phyloP scores from a whole-genome alignment of 2,797 vertebrate genomes.

The Oreochromis grahami region DNA sequence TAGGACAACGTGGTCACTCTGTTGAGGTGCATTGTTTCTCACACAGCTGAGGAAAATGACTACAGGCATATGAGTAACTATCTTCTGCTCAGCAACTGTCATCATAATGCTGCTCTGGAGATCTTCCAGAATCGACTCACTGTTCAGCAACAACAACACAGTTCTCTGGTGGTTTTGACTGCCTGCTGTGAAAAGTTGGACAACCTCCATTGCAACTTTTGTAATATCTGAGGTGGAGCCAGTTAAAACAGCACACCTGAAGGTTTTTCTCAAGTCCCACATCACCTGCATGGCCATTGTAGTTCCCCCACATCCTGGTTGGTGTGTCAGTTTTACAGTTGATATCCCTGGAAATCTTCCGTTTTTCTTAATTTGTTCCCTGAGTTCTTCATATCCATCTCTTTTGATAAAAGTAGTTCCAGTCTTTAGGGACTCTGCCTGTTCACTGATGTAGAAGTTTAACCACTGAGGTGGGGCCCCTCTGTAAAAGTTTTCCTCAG shows the following conservation, averaged over 20 bases:
- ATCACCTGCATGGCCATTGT: constrained; percentile 55
- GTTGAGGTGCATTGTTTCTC: neutral
- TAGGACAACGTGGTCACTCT: neutral
- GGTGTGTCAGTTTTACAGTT: constrained; percentile 3
- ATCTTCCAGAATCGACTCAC: neutral
- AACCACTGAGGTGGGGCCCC: constrained; percentile 46
- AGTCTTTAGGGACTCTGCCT: neutral
- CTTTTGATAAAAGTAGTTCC: neutral
- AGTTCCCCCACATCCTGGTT: constrained; percentile 44
- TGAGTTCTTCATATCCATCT: neutral
- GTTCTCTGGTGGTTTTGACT: accelerated
- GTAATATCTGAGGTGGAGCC: neutral
- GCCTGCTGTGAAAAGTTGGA: constrained; percentile 18
- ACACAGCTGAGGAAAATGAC: constrained; percentile 16
- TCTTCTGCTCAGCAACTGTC: neutral
- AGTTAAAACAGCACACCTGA: constrained; percentile 31
- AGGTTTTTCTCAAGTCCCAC: constrained; percentile 42
- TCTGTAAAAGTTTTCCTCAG: constrained; percentile 33
- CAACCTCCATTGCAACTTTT: neutral
- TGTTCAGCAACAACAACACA: constrained; percentile 24
- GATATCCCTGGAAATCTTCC: neutral
- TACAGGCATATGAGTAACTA: accelerated
- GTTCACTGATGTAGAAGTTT: constrained; percentile 43
- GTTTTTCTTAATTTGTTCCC: accelerated
- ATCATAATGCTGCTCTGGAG: neutral